Evolutionary conservation across 2,888 invertebrate species (phyloP).

Genomic region (Platycheirus rosarum): DNA sequence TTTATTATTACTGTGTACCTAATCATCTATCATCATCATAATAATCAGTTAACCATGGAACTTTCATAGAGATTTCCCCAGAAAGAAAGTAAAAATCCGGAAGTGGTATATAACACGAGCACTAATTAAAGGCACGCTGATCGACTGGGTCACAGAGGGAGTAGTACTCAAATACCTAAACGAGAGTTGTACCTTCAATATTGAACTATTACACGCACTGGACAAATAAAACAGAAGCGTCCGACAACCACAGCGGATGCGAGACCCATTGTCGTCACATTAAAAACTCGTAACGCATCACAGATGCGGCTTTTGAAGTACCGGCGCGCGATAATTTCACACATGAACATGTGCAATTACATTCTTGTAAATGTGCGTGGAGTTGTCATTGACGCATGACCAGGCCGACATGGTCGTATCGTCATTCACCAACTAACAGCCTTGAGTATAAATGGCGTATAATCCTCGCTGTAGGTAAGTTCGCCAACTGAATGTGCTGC

Average conservation of each 20-base stretch:
- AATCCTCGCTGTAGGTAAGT: slow-evolving; percentile 42
- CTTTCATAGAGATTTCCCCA: slow-evolving; percentile 32
- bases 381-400: slow-evolving; percentile 66
- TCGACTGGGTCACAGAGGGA: slow-evolving; percentile 59
- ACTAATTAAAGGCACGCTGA: no score
- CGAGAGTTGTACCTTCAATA: slow-evolving; percentile 44
- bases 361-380: slow-evolving; percentile 57
- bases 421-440: slow-evolving; percentile 30
- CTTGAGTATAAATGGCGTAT: slow-evolving; percentile 51
- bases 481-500: slow-evolving; percentile 13
- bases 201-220: slow-evolving; percentile 35
- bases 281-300: slow-evolving; percentile 73
- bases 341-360: slow-evolving; percentile 72
- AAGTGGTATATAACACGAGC: slow-evolving; percentile 54
- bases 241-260: slow-evolving; percentile 64
- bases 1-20: background rate
- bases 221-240: slow-evolving; percentile 1
- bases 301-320: slow-evolving; percentile 65
- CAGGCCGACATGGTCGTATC: slow-evolving; percentile 25
- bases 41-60: slow-evolving; percentile 15
- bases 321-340: slow-evolving; percentile 72
- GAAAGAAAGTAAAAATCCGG: slow-evolving; percentile 70
- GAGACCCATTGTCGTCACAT: slow-evolving; percentile 63
- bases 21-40: slow-evolving; percentile 23
- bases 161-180: slow-evolving; percentile 43